Percentiles rank a stretch among this genome's conserved stretches.
phyloP scores from a whole-genome alignment of 2,113 vertebrate genomes.

The Solea solea region DNA sequence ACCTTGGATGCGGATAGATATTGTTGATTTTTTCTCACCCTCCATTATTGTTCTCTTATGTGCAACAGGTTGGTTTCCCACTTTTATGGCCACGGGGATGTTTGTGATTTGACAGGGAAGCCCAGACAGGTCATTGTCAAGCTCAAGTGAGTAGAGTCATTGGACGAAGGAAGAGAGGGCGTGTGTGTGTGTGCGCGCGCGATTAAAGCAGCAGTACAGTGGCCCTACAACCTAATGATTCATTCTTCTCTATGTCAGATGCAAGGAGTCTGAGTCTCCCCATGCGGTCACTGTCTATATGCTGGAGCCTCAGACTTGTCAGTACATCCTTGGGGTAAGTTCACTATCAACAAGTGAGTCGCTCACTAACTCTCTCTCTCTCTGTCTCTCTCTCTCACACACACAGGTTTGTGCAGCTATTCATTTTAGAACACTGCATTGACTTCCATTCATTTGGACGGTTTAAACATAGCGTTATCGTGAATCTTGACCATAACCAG shows the following conservation, averaged over 20 bases:
- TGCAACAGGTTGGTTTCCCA: constrained; percentile 92
- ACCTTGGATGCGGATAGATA: background rate
- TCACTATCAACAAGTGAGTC: constrained; percentile 8
- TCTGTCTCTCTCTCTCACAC: no score
- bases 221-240: background rate
- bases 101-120: constrained; percentile 95
- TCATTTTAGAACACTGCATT: no score
- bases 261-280: constrained; percentile 97
- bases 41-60: background rate
- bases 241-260: constrained; percentile 78
- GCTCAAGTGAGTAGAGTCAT: constrained; percentile 90
- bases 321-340: constrained; percentile 97
- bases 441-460: no score
- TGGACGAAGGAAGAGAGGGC: background rate
- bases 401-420: no score
- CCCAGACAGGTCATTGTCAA: constrained; percentile 97
- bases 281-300: constrained; percentile 99
- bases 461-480: no score
- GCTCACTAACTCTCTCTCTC: background rate
- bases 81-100: constrained; percentile 95
- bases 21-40: background rate
- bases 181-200: background rate
- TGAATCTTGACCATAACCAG: no score
- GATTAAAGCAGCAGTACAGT: background rate
- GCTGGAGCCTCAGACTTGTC: constrained; percentile 96